Evolutionary conservation across 2,113 vertebrate species (phyloP).

Genomic region (Eulacestoma nigropectus): DNA sequence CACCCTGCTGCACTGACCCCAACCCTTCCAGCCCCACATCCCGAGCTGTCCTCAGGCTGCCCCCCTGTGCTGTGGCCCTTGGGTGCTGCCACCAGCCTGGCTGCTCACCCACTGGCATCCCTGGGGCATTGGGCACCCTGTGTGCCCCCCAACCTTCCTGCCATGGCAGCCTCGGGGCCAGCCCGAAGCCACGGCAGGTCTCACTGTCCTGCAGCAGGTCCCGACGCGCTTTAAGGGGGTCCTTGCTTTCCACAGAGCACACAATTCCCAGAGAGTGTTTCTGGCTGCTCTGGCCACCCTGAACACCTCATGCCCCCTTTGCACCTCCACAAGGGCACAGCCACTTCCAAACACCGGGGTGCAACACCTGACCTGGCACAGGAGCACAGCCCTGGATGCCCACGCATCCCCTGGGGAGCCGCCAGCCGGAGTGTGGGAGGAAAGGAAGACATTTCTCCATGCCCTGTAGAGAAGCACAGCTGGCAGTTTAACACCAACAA

Average conservation of each 20-base stretch:
- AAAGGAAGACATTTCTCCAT: slow-evolving; percentile 19
- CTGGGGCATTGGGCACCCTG: neutral
- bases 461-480: slow-evolving; percentile 30
- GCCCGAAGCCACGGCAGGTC: neutral
- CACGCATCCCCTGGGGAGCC: neutral
- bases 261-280: neutral
- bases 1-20: neutral
- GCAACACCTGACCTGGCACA: neutral
- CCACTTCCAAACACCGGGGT: neutral
- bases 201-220: neutral
- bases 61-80: accelerated
- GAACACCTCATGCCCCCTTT: neutral
- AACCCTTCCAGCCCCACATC: neutral
- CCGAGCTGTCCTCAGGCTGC: neutral
- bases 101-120: neutral
- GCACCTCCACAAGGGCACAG: neutral
- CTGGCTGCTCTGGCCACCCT: neutral
- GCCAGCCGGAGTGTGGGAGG: neutral
- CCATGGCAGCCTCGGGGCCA: neutral
- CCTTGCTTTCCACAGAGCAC: neutral
- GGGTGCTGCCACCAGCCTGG: neutral
- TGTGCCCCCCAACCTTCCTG: neutral
- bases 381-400: neutral
- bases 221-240: neutral
- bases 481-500: neutral